Evolutionary conservation across 2,888 invertebrate genomes (phyloP).

Genomic region (Phyllotreta striolata): DNA sequence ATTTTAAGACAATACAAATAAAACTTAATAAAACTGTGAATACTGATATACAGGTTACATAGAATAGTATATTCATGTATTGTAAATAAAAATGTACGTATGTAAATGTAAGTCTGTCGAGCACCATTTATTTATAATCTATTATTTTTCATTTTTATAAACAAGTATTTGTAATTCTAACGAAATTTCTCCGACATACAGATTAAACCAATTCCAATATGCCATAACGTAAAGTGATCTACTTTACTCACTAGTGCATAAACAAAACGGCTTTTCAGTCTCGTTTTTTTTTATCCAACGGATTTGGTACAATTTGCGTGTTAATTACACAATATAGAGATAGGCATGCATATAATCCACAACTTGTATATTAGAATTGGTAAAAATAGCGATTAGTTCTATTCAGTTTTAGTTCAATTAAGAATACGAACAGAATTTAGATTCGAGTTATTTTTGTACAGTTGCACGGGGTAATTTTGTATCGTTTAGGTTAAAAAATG

Average conservation of each 20-base stretch:
- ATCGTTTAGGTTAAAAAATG: slow-evolving; percentile 35
- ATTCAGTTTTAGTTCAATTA: slow-evolving; percentile 14
- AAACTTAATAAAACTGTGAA: slow-evolving; percentile 51
- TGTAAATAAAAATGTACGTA: slow-evolving; percentile 32
- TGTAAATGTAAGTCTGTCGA: slow-evolving; percentile 23
- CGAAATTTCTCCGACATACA: too few relatives aligned
- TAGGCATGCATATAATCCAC: too few relatives aligned
- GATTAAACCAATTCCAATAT: too few relatives aligned
- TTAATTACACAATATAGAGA: too few relatives aligned
- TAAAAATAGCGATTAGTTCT: too few relatives aligned
- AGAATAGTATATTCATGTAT: slow-evolving; percentile 46
- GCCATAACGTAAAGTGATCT: too few relatives aligned
- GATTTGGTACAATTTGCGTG: too few relatives aligned
- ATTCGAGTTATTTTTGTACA: slow-evolving; percentile 39
- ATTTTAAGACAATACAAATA: slow-evolving; percentile 52
- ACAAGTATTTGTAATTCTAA: slow-evolving; percentile 39
- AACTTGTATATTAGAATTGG: too few relatives aligned
- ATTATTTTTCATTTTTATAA: slow-evolving; percentile 35
- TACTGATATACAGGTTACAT: slow-evolving; percentile 54
- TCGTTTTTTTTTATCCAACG: too few relatives aligned
- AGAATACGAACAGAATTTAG: slow-evolving; percentile 5
- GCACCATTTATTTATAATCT: slow-evolving; percentile 14
- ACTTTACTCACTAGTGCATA: too few relatives aligned
- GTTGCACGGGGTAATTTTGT: slow-evolving; percentile 39
- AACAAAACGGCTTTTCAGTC: too few relatives aligned